These are phyloP conservation scores for Synergus laeviventris DNA, from an alignment of 2,888 invertebrate species.

Conservation along the genomic window DNA sequence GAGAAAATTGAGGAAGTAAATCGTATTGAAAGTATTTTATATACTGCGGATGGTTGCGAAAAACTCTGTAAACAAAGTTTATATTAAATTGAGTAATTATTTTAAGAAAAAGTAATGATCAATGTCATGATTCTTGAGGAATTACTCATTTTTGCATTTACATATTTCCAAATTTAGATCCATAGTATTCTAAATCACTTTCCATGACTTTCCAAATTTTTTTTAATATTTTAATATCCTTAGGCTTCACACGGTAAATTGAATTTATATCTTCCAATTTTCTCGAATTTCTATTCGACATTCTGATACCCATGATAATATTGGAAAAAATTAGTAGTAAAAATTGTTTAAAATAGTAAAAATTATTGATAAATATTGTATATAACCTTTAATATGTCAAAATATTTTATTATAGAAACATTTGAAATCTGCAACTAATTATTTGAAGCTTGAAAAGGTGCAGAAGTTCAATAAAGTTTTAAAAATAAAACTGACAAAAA, in stretches of 20 bases:
- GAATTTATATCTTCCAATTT: conserved; percentile 10
- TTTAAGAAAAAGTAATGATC: neutral
- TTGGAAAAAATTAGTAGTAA: neutral
- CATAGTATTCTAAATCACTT: conserved; percentile 47
- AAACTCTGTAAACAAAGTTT: conserved; percentile 42
- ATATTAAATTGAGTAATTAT: neutral
- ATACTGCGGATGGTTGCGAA: conserved; percentile 51
- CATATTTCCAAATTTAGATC: conserved; percentile 47
- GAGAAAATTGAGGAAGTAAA: conserved; percentile 48
- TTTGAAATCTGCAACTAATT: neutral
- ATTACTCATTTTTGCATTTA: conserved; percentile 17
- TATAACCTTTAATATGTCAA: conserved; percentile 5
- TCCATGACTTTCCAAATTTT: conserved; percentile 50
- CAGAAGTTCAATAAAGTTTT: neutral
- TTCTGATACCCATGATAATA: neutral
- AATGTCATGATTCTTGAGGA: neutral
- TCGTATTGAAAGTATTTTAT: conserved; percentile 50
- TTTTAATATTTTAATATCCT: conserved; percentile 42
- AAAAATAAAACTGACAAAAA: neutral
- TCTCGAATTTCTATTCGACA: neutral
- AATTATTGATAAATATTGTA: neutral
- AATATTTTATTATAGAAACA: neutral
- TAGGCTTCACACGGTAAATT: conserved; percentile 41
- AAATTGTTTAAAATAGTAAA: neutral
- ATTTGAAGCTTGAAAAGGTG: neutral